Percentiles rank a stretch among this genome's conserved stretches.
Conservation (phyloP, 2,888 invertebrate species). For the Lysandra bellargus region DNA sequence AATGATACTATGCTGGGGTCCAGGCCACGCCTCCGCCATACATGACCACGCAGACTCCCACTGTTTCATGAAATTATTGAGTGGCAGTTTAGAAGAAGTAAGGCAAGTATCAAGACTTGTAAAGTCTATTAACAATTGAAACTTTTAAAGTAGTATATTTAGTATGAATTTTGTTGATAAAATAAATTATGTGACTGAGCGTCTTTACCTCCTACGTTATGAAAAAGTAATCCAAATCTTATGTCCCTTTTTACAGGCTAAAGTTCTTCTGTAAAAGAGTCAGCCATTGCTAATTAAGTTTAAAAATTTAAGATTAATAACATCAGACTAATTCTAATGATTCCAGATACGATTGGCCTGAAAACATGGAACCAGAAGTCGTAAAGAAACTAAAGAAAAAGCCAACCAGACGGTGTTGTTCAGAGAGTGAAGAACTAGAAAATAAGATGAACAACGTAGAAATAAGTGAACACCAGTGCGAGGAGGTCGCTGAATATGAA, state of each 20-base stretch:
- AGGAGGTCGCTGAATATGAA: slow-evolving; percentile 53
- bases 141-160: too few relatives aligned
- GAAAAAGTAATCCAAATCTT: too few relatives aligned
- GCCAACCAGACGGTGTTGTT: slow-evolving; percentile 50
- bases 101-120: slow-evolving; percentile 53
- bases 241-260: too few relatives aligned
- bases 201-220: too few relatives aligned
- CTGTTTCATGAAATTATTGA: slow-evolving; percentile 97
- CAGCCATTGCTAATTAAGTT: background rate
- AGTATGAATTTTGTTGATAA: too few relatives aligned
- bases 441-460: slow-evolving; percentile 41
- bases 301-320: background rate
- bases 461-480: slow-evolving; percentile 43
- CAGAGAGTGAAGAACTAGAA: slow-evolving; percentile 47
- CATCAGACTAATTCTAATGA: background rate
- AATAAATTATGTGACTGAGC: background rate
- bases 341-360: slow-evolving; percentile 90
- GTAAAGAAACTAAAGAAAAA: slow-evolving; percentile 59
- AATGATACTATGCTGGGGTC: slow-evolving; percentile 99
- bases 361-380: slow-evolving; percentile 65
- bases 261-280: too few relatives aligned
- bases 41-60: slow-evolving; percentile 98
- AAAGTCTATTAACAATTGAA: too few relatives aligned
- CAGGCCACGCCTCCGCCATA: slow-evolving; percentile 95
- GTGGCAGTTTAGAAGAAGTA: slow-evolving; percentile 91